A percentile compares a stretch with the other conserved stretches of the same genome.
phyloP scores from a whole-genome alignment of 1,140 invertebrate genomes.

The Amyelois transitella region DNA sequence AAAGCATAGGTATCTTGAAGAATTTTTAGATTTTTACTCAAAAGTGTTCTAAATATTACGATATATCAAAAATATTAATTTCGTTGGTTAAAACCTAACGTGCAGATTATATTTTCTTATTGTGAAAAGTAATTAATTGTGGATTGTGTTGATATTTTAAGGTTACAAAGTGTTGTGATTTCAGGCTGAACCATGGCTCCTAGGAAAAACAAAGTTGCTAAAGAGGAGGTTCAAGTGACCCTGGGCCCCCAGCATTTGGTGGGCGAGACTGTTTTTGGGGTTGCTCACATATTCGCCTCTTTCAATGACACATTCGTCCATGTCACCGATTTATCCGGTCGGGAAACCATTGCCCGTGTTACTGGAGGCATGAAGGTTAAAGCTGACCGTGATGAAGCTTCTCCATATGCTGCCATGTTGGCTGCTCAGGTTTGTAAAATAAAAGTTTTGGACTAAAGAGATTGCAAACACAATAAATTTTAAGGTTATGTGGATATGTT shows the following conservation, averaged over 20 bases:
- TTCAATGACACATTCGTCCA: slow-evolving; percentile 99
- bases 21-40: slow-evolving; percentile 23
- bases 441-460: not conserved
- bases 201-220: slow-evolving; percentile 96
- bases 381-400: slow-evolving; percentile 99
- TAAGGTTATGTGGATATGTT: slow-evolving; percentile 17
- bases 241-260: slow-evolving; percentile 98
- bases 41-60: not conserved
- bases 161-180: slow-evolving; percentile 64
- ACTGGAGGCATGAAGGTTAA: slow-evolving; percentile 99
- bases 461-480: slow-evolving; percentile 5
- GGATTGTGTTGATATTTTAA: slow-evolving; percentile 57
- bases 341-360: slow-evolving; percentile 98
- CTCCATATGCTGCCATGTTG: slow-evolving; percentile 99
- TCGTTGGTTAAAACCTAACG: not conserved
- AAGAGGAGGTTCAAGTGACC: slow-evolving; percentile 97
- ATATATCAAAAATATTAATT: not conserved
- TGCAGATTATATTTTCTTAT: not conserved
- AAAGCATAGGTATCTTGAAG: slow-evolving; percentile 57
- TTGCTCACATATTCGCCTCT: slow-evolving; percentile 99
- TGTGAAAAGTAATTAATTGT: slow-evolving; percentile 4
- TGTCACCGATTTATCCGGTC: slow-evolving; percentile 98
- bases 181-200: slow-evolving; percentile 88
- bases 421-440: slow-evolving; percentile 89
- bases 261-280: slow-evolving; percentile 98